Evolutionary conservation across 2,888 invertebrate genomes (phyloP).

Genomic region (Cybosia mesomella): DNA sequence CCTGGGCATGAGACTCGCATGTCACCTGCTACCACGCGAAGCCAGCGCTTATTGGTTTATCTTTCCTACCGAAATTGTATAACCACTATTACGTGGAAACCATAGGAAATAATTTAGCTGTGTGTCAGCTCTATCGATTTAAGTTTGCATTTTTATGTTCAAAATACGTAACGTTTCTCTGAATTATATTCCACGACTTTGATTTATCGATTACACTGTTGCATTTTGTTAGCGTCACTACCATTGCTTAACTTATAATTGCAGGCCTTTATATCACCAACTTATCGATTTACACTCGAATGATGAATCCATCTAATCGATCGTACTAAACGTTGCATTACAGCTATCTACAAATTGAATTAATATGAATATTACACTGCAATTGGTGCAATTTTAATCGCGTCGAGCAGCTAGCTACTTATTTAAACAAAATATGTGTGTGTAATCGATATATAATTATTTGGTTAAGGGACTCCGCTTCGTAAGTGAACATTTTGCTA

Average conservation of each 20-base stretch:
- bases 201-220: constrained; percentile 55
- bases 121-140: not conserved
- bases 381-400: constrained; percentile 32
- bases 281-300: constrained; percentile 48
- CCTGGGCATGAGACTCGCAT: too few species aligned
- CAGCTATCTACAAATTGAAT: constrained; percentile 54
- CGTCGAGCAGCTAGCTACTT: constrained; percentile 32
- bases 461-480: constrained; percentile 60
- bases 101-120: not conserved
- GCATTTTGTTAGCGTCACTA: constrained; percentile 55
- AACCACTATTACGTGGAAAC: not conserved
- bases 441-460: constrained; percentile 58
- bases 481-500: constrained; percentile 56
- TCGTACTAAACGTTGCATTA: constrained; percentile 40
- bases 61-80: not conserved
- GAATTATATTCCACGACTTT: constrained; percentile 42
- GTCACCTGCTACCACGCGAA: too few species aligned
- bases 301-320: constrained; percentile 46
- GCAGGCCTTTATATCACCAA: constrained; percentile 55
- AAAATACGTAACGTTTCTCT: constrained; percentile 46
- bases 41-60: too few species aligned
- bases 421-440: constrained; percentile 40
- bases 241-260: constrained; percentile 56
- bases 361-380: constrained; percentile 36
- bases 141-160: constrained; percentile 13